Evolutionary conservation across 2,888 invertebrate genomes (phyloP).

Genomic region (Zeuzera pyrina): DNA sequence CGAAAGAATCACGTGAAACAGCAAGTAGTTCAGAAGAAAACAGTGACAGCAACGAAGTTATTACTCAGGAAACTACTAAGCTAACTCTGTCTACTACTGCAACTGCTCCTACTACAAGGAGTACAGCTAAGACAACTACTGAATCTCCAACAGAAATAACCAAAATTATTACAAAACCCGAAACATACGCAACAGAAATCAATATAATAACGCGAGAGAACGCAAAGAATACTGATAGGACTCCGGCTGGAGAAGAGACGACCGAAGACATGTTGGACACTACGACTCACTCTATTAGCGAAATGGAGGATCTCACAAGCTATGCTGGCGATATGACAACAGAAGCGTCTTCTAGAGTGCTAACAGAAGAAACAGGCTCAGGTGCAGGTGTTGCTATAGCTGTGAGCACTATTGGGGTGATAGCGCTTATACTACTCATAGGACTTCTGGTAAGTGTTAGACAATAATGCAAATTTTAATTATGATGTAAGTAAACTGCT

Average conservation of each 20-base stretch:
- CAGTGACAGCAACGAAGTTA: constrained; percentile 52
- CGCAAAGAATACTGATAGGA: constrained; percentile 29
- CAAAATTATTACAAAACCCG: constrained; percentile 13
- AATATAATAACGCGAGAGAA: constrained; percentile 21
- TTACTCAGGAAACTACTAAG: constrained; percentile 26
- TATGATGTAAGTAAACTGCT: too few relatives aligned
- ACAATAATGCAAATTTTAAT: too few relatives aligned
- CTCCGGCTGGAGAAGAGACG: constrained; percentile 22
- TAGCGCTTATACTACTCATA: constrained; percentile 83
- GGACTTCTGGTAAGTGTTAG: constrained; percentile 83
- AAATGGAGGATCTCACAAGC: constrained; percentile 37
- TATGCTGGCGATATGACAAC: constrained; percentile 50
- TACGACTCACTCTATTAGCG: constrained; percentile 34
- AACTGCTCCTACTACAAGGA: constrained; percentile 19
- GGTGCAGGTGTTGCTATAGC: constrained; percentile 87
- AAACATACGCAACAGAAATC: constrained; percentile 19
- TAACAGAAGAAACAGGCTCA: constrained; percentile 60
- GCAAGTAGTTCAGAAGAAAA: constrained; percentile 41
- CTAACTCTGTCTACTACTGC: constrained; percentile 16
- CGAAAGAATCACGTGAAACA: constrained; percentile 18
- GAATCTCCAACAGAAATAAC: constrained; percentile 15
- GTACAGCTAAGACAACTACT: constrained; percentile 18
- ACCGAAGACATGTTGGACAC: constrained; percentile 29
- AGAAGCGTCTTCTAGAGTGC: constrained; percentile 34
- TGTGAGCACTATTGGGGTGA: constrained; percentile 85